phyloP scores from a whole-genome alignment of 1,140 invertebrate genomes.

The Caenorhabditis remanei region DNA sequence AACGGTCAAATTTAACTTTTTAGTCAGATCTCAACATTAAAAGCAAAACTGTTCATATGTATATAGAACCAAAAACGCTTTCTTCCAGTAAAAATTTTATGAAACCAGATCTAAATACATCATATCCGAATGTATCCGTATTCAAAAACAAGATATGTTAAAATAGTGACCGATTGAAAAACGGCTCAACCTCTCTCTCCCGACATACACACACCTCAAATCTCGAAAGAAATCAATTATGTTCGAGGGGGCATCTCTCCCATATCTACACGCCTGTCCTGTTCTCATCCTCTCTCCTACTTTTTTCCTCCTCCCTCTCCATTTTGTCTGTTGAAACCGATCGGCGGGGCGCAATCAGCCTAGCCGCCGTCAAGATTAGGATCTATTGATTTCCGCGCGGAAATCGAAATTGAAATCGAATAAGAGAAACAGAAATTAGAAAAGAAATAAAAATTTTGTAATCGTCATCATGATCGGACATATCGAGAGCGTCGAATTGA shows the following conservation, averaged over 20 bases:
- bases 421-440: background rate
- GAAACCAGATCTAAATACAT: too few relatives aligned
- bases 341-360: constrained; percentile 24
- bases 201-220: constrained; percentile 12
- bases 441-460: background rate
- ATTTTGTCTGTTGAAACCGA: constrained; percentile 25
- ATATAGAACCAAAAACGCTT: too few relatives aligned
- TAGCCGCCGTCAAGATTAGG: constrained; percentile 22
- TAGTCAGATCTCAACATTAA: too few relatives aligned
- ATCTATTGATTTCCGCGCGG: constrained; percentile 53
- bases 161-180: background rate
- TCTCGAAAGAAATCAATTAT: constrained; percentile 51
- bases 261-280: constrained; percentile 46
- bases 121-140: too few relatives aligned
- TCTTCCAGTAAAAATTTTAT: too few relatives aligned
- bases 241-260: constrained; percentile 39
- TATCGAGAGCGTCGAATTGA: background rate
- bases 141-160: too few relatives aligned
- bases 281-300: constrained; percentile 13
- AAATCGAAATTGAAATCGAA: background rate
- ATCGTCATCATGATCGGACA: background rate
- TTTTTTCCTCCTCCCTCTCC: background rate
- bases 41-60: too few relatives aligned
- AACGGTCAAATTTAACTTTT: too few relatives aligned
- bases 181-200: background rate